Conservation (phyloP, 2,888 invertebrate species). For the Odontothrips loti region DNA sequence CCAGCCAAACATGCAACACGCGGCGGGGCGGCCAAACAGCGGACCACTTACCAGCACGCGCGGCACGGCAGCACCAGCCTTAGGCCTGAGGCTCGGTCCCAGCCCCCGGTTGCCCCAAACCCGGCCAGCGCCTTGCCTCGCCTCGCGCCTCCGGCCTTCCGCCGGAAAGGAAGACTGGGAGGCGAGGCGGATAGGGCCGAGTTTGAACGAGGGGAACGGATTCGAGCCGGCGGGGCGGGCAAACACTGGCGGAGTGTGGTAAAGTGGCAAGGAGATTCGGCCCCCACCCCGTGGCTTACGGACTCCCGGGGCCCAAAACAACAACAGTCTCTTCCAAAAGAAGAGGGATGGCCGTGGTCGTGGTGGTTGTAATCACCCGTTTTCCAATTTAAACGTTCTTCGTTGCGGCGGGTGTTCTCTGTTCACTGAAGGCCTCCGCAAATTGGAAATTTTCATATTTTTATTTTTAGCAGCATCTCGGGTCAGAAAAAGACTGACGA, state of each 20-base stretch:
- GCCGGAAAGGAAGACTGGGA: not conserved
- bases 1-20: slow-evolving; percentile 5
- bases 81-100: too few species aligned
- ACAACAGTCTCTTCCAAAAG: too few species aligned
- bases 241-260: not conserved
- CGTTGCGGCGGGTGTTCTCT: too few species aligned
- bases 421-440: too few species aligned
- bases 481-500: too few species aligned
- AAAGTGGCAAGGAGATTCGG: not conserved
- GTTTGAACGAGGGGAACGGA: not conserved
- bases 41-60: slow-evolving; percentile 3
- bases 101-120: too few species aligned
- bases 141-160: not conserved
- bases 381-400: too few species aligned
- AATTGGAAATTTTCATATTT: too few species aligned
- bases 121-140: not conserved
- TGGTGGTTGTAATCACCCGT: too few species aligned
- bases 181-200: not conserved
- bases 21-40: not conserved
- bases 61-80: not conserved
- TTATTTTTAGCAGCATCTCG: too few species aligned
- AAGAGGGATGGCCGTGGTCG: too few species aligned
- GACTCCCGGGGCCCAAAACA: too few species aligned
- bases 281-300: not conserved
- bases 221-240: not conserved